Percentiles rank a stretch among this genome's conserved stretches.
phyloP scores from a whole-genome alignment of 2,888 invertebrate genomes.

The Megamerina dolium region DNA sequence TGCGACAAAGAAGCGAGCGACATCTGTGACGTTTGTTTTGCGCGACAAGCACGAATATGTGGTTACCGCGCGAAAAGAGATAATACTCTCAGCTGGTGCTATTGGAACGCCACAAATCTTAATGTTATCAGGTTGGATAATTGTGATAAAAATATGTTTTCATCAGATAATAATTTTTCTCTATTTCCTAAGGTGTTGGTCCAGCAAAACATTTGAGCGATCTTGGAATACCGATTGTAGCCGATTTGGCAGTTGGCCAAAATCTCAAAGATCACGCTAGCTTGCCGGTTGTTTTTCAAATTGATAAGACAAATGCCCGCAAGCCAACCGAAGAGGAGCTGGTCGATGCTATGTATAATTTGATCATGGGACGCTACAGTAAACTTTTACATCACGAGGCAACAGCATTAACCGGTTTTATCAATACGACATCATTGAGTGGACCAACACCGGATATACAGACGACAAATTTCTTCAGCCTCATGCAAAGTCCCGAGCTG shows the following conservation, averaged over 20 bases:
- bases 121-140: constrained; percentile 74
- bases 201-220: constrained; percentile 36
- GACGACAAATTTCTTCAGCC: constrained; percentile 51
- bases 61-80: constrained; percentile 64
- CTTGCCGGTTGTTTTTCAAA: constrained; percentile 49
- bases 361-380: constrained; percentile 53
- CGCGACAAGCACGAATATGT: constrained; percentile 52
- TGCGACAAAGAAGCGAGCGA: constrained; percentile 53
- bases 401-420: constrained; percentile 54
- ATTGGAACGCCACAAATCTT: constrained; percentile 88
- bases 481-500: constrained; percentile 46
- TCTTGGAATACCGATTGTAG: constrained; percentile 33
- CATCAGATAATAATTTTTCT: background rate
- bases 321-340: constrained; percentile 46
- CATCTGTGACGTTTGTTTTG: constrained; percentile 50
- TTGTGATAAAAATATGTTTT: background rate
- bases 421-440: constrained; percentile 53
- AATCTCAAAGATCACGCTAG: constrained; percentile 79
- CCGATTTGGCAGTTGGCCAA: constrained; percentile 57
- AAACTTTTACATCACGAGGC: constrained; percentile 50
- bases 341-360: constrained; percentile 48
- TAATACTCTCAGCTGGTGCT: constrained; percentile 82
- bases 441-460: constrained; percentile 56
- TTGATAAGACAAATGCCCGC: constrained; percentile 49
- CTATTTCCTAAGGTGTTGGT: constrained; percentile 34